Evolutionary conservation across 2,797 vertebrate species (phyloP).

Genomic region (Chromobotia macracanthus): DNA sequence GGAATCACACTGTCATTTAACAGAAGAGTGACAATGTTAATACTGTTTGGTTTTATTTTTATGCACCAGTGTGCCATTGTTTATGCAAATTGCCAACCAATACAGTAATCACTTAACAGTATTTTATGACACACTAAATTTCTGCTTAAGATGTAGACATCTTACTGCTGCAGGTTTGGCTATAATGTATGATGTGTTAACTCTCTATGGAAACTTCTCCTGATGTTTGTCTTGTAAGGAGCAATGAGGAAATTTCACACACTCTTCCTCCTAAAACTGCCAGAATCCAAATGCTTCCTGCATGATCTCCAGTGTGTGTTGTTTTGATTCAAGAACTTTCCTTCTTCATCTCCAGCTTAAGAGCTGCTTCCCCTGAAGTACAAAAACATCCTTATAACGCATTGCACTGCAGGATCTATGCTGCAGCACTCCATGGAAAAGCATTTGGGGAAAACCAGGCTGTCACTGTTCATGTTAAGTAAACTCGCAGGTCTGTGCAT

Average conservation of each 20-base stretch:
- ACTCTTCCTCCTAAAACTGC: neutral
- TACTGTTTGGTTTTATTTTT: neutral
- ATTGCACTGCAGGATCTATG: conserved; percentile 48
- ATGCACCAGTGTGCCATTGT: neutral
- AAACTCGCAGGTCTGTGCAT: neutral
- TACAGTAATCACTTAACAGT: neutral
- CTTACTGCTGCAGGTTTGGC: conserved; percentile 55
- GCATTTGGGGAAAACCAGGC: conserved; percentile 2
- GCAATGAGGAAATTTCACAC: too few species aligned
- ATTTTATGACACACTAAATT: conserved; percentile 73
- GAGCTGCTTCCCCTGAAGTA: conserved; percentile 30
- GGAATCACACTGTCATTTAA: too few species aligned
- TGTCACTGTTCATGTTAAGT: conserved; percentile 7
- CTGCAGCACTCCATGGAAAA: conserved; percentile 21
- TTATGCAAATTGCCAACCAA: conserved; percentile 59
- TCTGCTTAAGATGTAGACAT: conserved; percentile 70
- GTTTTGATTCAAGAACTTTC: neutral
- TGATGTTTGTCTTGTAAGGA: neutral
- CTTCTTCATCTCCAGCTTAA: conserved; percentile 36
- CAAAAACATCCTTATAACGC: conserved; percentile 56
- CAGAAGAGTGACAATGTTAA: too few species aligned
- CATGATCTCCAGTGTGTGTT: neutral
- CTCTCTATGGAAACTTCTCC: neutral
- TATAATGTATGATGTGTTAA: conserved; percentile 52
- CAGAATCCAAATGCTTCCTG: neutral